Base-by-base conservation (phyloP, 2,113 vertebrate genomes). In the Pomatostomus ruficeps region DNA sequence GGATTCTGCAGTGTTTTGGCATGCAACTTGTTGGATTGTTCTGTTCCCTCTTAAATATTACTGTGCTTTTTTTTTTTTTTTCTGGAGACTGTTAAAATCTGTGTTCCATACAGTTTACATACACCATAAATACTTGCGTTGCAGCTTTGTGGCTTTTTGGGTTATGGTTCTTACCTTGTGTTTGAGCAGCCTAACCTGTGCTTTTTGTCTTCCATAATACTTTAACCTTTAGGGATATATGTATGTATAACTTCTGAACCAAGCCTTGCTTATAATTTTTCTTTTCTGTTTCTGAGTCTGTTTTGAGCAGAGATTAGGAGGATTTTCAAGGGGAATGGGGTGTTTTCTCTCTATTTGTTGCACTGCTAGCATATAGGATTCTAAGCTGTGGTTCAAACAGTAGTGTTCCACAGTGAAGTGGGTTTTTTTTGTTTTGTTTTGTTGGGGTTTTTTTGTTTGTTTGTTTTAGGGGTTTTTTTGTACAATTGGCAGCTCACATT, bases 71-170 rank as follows among this genome's bases (percentile, higher is more conserved):
- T 19, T 16, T 8, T 3, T n/a, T 77, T 45, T 88, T 65, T 42
- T 2, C n/a, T 10, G 11, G 38, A 49, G 36, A 33, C 24, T 40
- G 73, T 19, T 26, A 19, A 75, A 88, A 19, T 74, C 7, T 0
- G 0, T 25, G 10, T 65, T 83, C 24, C 2, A 1, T 51, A 21
- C 23, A 12, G 15, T 88, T 67, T 75, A 2, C 8, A 3, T 29
- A 21, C 10, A 21, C 24, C 4, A 11, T 85, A 82, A 91, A 63
- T 85, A 35, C 48, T 89, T 75, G 14, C 52, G 20, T 88, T 94
- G 29, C 28, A 82, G 12, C 54, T 90, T 20, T 15, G 10, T 55
- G 23, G 46, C 28, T 40, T 48, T 81, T 76, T 48, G 40, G 9
- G 11, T 82, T 82, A 18, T 61, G 25, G 7, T 29, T 68, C 31